Base-by-base conservation (phyloP, 2,888 invertebrate species). In the Ochropleura plecta region DNA sequence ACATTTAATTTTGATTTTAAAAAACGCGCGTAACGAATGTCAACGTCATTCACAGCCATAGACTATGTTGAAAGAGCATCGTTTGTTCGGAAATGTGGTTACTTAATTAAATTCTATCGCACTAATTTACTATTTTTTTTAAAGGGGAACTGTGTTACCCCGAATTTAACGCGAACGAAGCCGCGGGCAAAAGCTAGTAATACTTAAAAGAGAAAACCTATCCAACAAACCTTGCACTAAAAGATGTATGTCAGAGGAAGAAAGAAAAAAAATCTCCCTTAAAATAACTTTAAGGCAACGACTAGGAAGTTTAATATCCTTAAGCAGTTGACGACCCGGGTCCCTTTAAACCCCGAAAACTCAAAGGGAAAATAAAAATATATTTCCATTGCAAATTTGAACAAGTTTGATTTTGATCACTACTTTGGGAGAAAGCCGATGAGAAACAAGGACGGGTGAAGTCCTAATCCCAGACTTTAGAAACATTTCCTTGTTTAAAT, bases 321-420 rank as follows among this genome's bases (percentile, higher is more conserved):
- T 91, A 91, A 92, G 91, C 92, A 93, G 90, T 91, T 91, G 93
- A 91, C 90, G 91, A 90, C 86, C 88, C 89, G 87, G 75, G 86
- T 81, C 88, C 89, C 89, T 90, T 91, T 89, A 91, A 91, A 89
- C 91, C 91, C 88, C 90, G 88, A 91, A 92, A 90, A 91, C 92
- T 93, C 92, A 92, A 93, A 94, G 92, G 91, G 91, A 90, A 93
- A 93, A 94, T 94, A 94, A 93, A 94, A 94, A 93, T 90, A 90
- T 90, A 94, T 94, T 94, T 90, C 92, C 92, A 91, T 92, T 92
- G 92, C 92, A 92, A 93, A 92, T 91, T 92, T 88, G 88, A 86
- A 84, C 88, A 92, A 92, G 91, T 93, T 94, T 92, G 91, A 92
- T 93, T 93, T 92, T 91, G 93, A 93, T 93, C 91, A 93, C 89